A percentile compares a stretch with the other conserved stretches of the same genome.
These are phyloP conservation scores for Ceratosolen fusciceps DNA, from an alignment of 1,140 invertebrate species.

Conservation along the genomic window DNA sequence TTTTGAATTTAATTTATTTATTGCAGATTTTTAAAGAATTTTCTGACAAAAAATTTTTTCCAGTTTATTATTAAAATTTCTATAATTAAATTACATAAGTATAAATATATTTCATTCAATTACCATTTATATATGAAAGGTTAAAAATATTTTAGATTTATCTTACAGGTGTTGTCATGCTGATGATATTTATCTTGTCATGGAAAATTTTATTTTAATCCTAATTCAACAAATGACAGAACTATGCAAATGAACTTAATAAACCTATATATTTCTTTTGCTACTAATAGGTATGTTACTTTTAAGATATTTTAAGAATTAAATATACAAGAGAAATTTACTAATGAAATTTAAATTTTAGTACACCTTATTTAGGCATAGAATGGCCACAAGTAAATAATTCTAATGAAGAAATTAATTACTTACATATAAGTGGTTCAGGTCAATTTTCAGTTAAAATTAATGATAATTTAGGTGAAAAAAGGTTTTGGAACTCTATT, in stretches of 20 bases:
- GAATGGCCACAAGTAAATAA: slow-evolving; percentile 64
- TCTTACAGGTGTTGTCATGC: slow-evolving; percentile 74
- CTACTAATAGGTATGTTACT: slow-evolving; percentile 71
- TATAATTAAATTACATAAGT: too few species aligned
- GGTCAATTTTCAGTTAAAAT: slow-evolving; percentile 66
- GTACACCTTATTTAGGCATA: slow-evolving; percentile 59
- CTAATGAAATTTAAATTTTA: slow-evolving; percentile 48
- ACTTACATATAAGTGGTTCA: slow-evolving; percentile 72
- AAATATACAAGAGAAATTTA: slow-evolving; percentile 8
- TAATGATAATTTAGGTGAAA: slow-evolving; percentile 70
- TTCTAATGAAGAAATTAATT: slow-evolving; percentile 65
- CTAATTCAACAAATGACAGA: slow-evolving; percentile 58
- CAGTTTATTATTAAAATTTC: too few species aligned
- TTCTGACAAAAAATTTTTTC: too few species aligned
- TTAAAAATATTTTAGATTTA: background rate
- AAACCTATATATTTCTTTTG: slow-evolving; percentile 73
- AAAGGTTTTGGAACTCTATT: slow-evolving; percentile 74
- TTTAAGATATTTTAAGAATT: slow-evolving; percentile 21
- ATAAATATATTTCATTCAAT: background rate
- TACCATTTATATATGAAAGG: slow-evolving; percentile 21
- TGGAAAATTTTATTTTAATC: slow-evolving; percentile 60
- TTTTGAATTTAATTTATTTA: slow-evolving; percentile 65
- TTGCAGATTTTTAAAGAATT: too few species aligned
- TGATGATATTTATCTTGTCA: slow-evolving; percentile 72
- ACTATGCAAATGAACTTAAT: slow-evolving; percentile 72